These are phyloP conservation scores for Tenodera sinensis DNA, from an alignment of 2,888 invertebrate species.

Conservation along the genomic window DNA sequence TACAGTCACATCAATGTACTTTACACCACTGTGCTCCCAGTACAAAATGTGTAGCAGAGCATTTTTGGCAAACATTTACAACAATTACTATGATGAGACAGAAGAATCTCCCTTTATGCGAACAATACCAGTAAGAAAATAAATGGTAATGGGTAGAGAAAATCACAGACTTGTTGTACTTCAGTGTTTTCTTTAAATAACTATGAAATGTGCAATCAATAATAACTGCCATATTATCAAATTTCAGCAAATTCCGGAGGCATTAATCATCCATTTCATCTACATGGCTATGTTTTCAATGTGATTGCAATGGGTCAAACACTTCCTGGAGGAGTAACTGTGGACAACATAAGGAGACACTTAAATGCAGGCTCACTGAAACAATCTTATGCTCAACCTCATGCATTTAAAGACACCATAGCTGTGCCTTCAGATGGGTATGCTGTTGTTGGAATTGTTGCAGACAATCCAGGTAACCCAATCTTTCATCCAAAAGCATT, in stretches of 20 bases:
- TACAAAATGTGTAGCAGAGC: too few relatives aligned
- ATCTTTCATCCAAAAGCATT: too few relatives aligned
- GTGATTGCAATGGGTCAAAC: constrained; percentile 41
- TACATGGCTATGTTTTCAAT: constrained; percentile 41
- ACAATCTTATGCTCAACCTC: constrained; percentile 34
- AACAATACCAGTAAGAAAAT: too few relatives aligned
- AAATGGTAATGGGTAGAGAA: too few relatives aligned
- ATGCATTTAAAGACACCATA: constrained; percentile 43
- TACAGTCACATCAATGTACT: too few relatives aligned
- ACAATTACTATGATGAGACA: too few relatives aligned
- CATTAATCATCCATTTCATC: constrained; percentile 40
- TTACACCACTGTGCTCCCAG: too few relatives aligned
- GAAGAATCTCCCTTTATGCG: too few relatives aligned
- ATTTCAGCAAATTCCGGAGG: background rate
- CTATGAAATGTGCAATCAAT: too few relatives aligned
- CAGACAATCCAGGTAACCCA: constrained; percentile 41
- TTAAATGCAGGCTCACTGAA: background rate
- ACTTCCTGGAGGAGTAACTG: constrained; percentile 10
- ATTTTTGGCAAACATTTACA: too few relatives aligned
- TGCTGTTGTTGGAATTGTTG: constrained; percentile 41
- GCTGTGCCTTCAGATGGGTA: constrained; percentile 44
- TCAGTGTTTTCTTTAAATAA: too few relatives aligned
- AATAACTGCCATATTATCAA: background rate
- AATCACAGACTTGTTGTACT: too few relatives aligned
- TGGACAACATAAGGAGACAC: background rate